A percentile compares a stretch with the other conserved stretches of the same genome.
phyloP scores from a whole-genome alignment of 2,888 invertebrate genomes.

The Iphiclides podalirius region DNA sequence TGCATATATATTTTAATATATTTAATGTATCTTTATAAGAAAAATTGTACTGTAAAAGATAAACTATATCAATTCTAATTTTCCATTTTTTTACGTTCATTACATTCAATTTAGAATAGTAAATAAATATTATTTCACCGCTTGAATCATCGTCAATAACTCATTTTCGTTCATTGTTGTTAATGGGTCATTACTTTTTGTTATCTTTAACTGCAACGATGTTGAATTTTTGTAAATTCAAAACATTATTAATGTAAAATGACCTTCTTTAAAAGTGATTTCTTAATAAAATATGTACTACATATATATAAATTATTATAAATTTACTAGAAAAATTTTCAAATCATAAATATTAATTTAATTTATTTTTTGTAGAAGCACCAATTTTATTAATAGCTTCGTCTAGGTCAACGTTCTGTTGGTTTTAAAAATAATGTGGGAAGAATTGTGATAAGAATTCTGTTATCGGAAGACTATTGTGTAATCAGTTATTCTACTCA shows the following conservation, averaged over 20 bases:
- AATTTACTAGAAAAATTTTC: no score
- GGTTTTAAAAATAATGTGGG: constrained; percentile 10
- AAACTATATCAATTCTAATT: no score
- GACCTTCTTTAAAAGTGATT: no score
- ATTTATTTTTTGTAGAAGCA: not conserved
- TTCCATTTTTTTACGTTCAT: no score
- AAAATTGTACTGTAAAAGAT: no score
- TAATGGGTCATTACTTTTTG: not conserved
- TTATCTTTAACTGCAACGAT: not conserved
- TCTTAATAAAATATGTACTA: no score
- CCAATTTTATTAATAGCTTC: constrained; percentile 5
- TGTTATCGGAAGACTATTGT: constrained; percentile 6
- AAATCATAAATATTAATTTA: no score
- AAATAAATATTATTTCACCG: no score
- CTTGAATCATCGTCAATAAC: not conserved
- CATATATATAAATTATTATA: no score
- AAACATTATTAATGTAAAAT: not conserved
- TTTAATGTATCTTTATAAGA: no score
- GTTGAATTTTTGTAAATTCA: not conserved
- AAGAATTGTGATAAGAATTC: constrained; percentile 9
- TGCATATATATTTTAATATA: no score
- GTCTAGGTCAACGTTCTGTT: constrained; percentile 13
- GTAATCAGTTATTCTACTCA: constrained; percentile 16
- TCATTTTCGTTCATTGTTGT: not conserved
- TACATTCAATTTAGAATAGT: no score